A percentile compares a stretch with the other conserved stretches of the same genome.
These are phyloP conservation scores for Phyllotreta cruciferae DNA, from an alignment of 2,888 invertebrate species.

Conservation along the genomic window DNA sequence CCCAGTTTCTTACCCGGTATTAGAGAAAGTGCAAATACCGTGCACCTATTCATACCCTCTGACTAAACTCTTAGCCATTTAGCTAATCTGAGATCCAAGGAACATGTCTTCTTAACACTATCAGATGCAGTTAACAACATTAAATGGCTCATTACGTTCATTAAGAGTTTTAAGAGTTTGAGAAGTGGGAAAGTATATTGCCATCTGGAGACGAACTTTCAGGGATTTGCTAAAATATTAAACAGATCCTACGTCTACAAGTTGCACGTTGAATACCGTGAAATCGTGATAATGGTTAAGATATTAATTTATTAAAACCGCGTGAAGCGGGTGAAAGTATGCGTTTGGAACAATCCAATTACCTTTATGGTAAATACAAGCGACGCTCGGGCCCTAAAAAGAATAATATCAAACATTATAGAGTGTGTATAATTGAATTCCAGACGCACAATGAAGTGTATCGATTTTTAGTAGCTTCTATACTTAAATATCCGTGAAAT, in stretches of 20 bases:
- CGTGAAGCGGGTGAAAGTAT: too few relatives aligned
- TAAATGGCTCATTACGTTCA: constrained; percentile 49
- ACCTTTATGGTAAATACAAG: constrained; percentile 3
- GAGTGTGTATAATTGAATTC: constrained; percentile 53
- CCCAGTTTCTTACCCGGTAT: constrained; percentile 37
- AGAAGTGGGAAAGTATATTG: constrained; percentile 41
- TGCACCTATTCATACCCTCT: constrained; percentile 38
- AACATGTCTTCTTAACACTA: constrained; percentile 50
- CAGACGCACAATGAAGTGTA: constrained; percentile 48
- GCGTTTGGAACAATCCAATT: too few relatives aligned
- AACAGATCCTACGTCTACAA: constrained; percentile 8
- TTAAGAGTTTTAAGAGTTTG: constrained; percentile 51
- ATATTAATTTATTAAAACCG: too few relatives aligned
- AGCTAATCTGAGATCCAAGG: constrained; percentile 54
- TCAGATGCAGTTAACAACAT: constrained; percentile 47
- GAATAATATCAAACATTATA: constrained; percentile 49
- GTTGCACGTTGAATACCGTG: too few relatives aligned
- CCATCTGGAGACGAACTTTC: constrained; percentile 39
- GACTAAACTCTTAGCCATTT: constrained; percentile 41
- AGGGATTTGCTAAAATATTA: constrained; percentile 25
- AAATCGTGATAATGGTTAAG: too few relatives aligned
- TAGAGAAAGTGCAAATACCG: constrained; percentile 33
- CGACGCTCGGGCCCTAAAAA: constrained; percentile 5
- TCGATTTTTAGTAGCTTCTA: constrained; percentile 51
- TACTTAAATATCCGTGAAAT: constrained; percentile 58